Conservation (phyloP, 2,888 invertebrate species). For the Drosophila austrosaltans region DNA sequence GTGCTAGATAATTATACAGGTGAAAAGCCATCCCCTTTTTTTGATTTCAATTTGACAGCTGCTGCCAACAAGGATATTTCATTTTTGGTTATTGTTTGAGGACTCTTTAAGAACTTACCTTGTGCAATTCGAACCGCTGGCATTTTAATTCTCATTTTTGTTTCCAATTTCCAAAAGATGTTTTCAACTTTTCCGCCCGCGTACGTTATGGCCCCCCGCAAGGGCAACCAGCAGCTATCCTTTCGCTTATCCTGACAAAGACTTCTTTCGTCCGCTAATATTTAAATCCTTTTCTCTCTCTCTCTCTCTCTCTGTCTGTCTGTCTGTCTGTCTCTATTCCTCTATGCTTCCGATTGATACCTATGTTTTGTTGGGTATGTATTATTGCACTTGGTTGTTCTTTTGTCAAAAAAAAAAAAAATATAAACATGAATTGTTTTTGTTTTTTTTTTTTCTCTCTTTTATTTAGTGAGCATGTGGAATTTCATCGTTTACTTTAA, state of each 20-base stretch:
- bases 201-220: slow-evolving; percentile 50
- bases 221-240: slow-evolving; percentile 56
- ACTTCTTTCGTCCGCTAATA: neutral
- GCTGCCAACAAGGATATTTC: slow-evolving; percentile 6
- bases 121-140: slow-evolving; percentile 98
- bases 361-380: neutral
- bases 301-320: neutral
- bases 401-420: neutral
- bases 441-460: too few species aligned
- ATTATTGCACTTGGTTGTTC: slow-evolving; percentile 5
- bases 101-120: slow-evolving; percentile 87
- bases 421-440: neutral
- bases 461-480: neutral
- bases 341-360: neutral
- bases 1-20: neutral
- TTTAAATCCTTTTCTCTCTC: neutral
- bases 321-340: neutral
- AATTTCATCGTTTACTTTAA: neutral
- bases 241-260: slow-evolving; percentile 6
- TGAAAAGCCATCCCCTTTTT: slow-evolving; percentile 6
- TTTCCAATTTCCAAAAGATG: slow-evolving; percentile 72
- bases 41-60: slow-evolving; percentile 1
- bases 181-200: slow-evolving; percentile 60
- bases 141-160: slow-evolving; percentile 98
- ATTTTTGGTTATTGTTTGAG: neutral